Evolutionary conservation across 2,797 vertebrate genomes (phyloP).

Genomic region (Rhinophrynus dorsalis): DNA sequence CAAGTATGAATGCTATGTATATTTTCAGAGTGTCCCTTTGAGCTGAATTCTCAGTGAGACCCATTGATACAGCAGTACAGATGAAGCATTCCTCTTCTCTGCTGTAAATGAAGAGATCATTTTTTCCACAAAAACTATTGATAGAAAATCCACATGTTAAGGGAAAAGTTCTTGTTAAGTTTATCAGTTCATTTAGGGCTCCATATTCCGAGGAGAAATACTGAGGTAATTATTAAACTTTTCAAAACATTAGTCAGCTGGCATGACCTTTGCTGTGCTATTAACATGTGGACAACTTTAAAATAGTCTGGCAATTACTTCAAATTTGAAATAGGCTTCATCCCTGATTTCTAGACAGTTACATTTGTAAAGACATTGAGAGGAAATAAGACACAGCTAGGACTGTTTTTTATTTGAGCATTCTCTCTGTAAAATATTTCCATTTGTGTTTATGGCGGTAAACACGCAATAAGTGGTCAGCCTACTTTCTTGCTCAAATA

Average conservation of each 20-base stretch:
- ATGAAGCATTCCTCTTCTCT: slow-evolving; percentile 19
- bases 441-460: no score
- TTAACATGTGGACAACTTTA: slow-evolving; percentile 25
- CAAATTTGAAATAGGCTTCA: no score
- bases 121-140: neutral
- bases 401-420: no score
- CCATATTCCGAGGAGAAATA: slow-evolving; percentile 25
- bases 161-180: neutral
- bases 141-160: neutral
- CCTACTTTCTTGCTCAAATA: no score
- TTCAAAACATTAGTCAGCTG: neutral
- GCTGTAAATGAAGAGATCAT: neutral
- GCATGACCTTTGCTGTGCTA: slow-evolving; percentile 29
- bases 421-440: no score
- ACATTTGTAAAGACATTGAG: no score
- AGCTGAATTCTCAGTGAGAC: slow-evolving; percentile 48
- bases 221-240: neutral
- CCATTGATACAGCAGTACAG: slow-evolving; percentile 40
- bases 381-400: no score
- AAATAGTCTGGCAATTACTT: no score
- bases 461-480: no score
- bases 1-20: slow-evolving; percentile 55
- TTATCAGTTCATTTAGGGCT: slow-evolving; percentile 15
- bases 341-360: no score
- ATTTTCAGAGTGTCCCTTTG: slow-evolving; percentile 52